Evolutionary conservation across 2,797 vertebrate species (phyloP), one percentile per base, ranked within the genome.

Genomic region (Mormyrus proboscirostris): DNA sequence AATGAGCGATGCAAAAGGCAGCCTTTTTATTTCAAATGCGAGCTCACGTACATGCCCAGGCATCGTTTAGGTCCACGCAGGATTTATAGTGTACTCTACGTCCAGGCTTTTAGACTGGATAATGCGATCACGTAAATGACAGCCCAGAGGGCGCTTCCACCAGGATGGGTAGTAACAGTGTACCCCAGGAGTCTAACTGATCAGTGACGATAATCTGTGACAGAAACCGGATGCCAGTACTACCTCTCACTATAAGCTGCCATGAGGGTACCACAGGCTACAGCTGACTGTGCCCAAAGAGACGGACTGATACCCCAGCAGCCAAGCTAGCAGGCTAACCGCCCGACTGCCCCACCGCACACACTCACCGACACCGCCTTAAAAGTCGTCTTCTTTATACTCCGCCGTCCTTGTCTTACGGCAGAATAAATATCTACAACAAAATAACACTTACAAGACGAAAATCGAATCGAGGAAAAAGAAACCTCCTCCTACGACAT

Each of bases 261-360:
- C 73, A 8, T 7, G 73, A 16, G 2, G 73, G 38, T 33, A 79
- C 19, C 38, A 38, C 73, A 8, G 38, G 38, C 14, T 44, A 79
- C 6, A 10, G 73, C 73, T 19, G 6, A 44, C 29, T 69, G 69
- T 44, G 16, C 38, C 73, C 14, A 79, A 6, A 14, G 29, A 69
- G 65, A 29, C 29, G 65, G 29, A 69, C 65, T 33, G 25, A 69
- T 10, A 33, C 62, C 25, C 62, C 10, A 69, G 62, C 14, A 6
- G 87, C 44, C 69, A 38, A 19, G 41, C 88, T 89, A 89, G n/a
- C 25, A 25, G 65, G n/a, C 50, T 62, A 89, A 38, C 76, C 2
- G 47, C 85, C 29, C 25, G 53, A 25, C 29, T 69, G 10, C 65
- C 65, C 65, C 2, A 33, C 3, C 33, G 12, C 12, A 14, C 12